A percentile compares a stretch with the other conserved stretches of the same genome.
Evolutionary conservation across 2,113 vertebrate species (phyloP).

Genomic region (Phylloscopus whistleri): DNA sequence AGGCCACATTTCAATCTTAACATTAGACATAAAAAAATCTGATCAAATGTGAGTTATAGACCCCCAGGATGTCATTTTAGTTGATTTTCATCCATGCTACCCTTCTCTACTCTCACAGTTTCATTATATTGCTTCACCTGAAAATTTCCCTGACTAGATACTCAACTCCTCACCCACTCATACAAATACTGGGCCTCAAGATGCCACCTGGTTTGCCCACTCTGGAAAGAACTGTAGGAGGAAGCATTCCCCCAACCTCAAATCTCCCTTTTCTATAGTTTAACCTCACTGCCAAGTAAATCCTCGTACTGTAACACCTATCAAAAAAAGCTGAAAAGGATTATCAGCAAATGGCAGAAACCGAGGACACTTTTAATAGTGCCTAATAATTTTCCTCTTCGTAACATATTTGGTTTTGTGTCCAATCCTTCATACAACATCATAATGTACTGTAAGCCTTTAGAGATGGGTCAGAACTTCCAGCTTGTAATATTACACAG

Average conservation of each 20-base stretch:
- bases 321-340: background rate
- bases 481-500: background rate
- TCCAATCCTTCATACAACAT: background rate
- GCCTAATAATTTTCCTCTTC: background rate
- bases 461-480: background rate
- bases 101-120: slow-evolving; percentile 1
- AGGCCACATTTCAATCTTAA: background rate
- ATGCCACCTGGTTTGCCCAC: background rate
- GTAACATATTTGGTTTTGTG: background rate
- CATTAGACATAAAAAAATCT: background rate
- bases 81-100: background rate
- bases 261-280: background rate
- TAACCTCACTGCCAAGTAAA: background rate
- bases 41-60: background rate
- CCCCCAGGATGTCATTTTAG: background rate
- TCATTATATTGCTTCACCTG: slow-evolving; percentile 35
- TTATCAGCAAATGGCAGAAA: background rate
- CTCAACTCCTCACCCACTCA: background rate
- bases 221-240: background rate
- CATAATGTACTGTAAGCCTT: background rate
- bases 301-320: background rate
- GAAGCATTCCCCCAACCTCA: background rate
- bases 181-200: background rate
- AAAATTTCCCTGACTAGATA: slow-evolving; percentile 38
- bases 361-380: background rate